Base-by-base conservation (phyloP, 1,140 invertebrate species). In the Drosophila gunungcola region DNA sequence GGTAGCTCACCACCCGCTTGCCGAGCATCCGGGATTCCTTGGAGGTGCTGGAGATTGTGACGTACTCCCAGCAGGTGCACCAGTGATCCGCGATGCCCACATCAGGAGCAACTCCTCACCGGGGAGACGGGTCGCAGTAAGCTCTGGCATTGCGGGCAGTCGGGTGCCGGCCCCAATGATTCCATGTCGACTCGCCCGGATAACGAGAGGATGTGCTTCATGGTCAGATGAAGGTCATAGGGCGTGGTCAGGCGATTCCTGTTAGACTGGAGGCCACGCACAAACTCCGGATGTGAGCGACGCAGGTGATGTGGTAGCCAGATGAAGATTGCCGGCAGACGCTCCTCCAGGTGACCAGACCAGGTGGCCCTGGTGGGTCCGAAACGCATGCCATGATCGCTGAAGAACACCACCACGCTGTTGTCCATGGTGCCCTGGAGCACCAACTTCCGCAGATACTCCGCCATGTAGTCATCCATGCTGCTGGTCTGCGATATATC, bases 321-420 rank as follows among this genome's bases (percentile, higher is more conserved):
- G 3, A 98, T 92, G 77, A 96, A 96, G 11, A 97, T 93, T 68
- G 97, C 97, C 0, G 98, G 98, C 16, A 99, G 91, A 43, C 97
- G 93, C 90, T 98, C 98, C 92, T 99, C 98, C 63, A 98, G 93
- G 90, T 96, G 95, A 0, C 98, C 98, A 55, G 96, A 95, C 89
- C 86, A 75, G 11, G 92, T 90, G 75, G 95, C 91, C 16, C 96
- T 91, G 13, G 97, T 95, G 3, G 93, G 93, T 2, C 98, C 98
- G 93, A 96, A 98, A 32, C 98, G 92, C 83, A 98, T 96, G 0
- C 98, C 98, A 92, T 99, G 98, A 92, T 99, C 98, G 82, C 97
- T 98, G 73, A 98, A 94, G 13, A 98, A 94, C 27, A 99, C 93
- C 0, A 99, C 91, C 75, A 96, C 92, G 0, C 95, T 95, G 48